Conservation (phyloP, 2,888 invertebrate species). For the Blastobasis lacticolella region DNA sequence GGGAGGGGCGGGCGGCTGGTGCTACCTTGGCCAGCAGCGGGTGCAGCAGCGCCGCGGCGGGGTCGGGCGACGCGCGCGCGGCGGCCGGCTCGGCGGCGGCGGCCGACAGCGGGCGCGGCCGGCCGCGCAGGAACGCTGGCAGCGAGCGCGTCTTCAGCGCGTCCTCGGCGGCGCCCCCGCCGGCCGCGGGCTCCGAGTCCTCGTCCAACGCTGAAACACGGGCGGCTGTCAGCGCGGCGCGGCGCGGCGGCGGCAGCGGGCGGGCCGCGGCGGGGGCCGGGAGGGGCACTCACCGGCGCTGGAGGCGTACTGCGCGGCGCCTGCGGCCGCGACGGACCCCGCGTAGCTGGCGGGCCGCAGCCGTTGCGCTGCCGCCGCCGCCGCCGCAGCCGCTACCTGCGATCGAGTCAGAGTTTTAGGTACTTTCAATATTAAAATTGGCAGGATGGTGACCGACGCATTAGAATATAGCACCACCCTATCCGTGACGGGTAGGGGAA, state of each 20-base stretch:
- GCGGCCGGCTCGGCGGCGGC: background rate
- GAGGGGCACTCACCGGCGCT: too few relatives aligned
- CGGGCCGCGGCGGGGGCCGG: constrained; percentile 53
- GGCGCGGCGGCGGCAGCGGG: background rate
- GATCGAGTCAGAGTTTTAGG: too few relatives aligned
- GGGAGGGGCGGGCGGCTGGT: background rate
- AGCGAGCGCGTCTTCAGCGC: constrained; percentile 78
- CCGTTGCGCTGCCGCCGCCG: constrained; percentile 20
- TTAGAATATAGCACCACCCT: too few relatives aligned
- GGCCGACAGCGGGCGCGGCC: constrained; percentile 76
- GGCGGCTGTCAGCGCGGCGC: background rate
- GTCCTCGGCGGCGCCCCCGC: constrained; percentile 45
- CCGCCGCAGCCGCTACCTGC: background rate
- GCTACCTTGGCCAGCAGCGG: background rate
- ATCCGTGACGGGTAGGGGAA: too few relatives aligned
- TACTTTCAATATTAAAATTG: too few relatives aligned
- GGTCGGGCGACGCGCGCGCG: background rate
- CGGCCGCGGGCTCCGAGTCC: background rate
- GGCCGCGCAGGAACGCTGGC: constrained; percentile 82
- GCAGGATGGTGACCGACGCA: too few relatives aligned
- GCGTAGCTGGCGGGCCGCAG: constrained; percentile 73
- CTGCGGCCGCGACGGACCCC: constrained; percentile 72
- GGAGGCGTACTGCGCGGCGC: constrained; percentile 45
- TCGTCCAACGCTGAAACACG: too few relatives aligned
- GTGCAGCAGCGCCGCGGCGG: background rate